Base-by-base conservation (phyloP, 2,888 invertebrate species). In the Epinotia demarniana region DNA sequence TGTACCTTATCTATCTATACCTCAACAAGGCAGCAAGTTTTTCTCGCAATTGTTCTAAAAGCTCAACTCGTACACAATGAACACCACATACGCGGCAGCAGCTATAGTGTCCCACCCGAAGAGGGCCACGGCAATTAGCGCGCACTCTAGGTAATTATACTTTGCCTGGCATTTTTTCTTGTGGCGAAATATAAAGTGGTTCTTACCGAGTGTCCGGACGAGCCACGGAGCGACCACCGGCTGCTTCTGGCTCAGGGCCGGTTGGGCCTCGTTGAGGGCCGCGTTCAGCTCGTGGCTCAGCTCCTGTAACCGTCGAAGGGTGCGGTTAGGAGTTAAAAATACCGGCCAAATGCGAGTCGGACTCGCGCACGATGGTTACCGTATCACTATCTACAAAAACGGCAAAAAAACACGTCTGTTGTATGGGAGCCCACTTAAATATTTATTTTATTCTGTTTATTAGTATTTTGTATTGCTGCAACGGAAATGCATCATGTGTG, bases 171-270 rank as follows among this genome's bases (percentile, higher is more conserved):
- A 27, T 13, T 68, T 70, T 13, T 57, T 55, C 57, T 71, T 67
- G 13, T 46, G 43, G 66, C 67, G 62, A 60, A 60, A 72, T 8
- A 13, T 12, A 9, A 13, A 46, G 19, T 23, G 18, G 43, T 71
- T 66, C 95, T 95, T 83, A 94, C 94, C 93, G 46, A 99, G 95
- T 0, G 99, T 99, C 91, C 99, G 98, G 79, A 98, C 98, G 72
- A 99, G 95, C 99, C 99, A 99, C 0, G 98, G 97, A 39, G 99
- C 96, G 96, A 98, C 99, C 0, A 93, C 83, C 69, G 92, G 92
- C 72, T 93, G 92, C 73, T 92, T 93, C 81, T 92, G 93, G 67
- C 89, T 91, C 85, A 93, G 89, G 0, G 90, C 89, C 0, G 91
- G 76, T 77, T 94, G 94, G 58, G 92, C 90, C 77, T 98, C 98